Evolutionary conservation across 2,797 vertebrate genomes (phyloP).

Genomic region (Poeciliopsis turneri): DNA sequence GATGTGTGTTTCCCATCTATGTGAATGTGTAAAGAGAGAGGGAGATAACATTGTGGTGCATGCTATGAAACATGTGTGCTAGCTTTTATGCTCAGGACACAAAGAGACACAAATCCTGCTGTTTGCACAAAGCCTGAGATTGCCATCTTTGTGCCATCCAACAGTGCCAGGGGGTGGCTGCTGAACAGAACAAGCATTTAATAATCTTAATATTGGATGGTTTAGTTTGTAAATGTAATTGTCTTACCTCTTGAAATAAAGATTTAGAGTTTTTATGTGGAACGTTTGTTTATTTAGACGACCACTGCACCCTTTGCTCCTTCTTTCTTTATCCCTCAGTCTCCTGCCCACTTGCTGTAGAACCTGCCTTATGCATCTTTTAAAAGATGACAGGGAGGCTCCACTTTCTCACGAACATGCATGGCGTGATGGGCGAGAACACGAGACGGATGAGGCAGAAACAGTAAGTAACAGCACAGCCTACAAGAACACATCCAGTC

Average conservation of each 20-base stretch:
- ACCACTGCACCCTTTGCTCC: conserved; percentile 7
- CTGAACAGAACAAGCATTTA: conserved; percentile 34
- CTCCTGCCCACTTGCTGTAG: conserved; percentile 29
- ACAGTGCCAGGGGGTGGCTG: conserved; percentile 24
- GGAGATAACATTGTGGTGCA: conserved; percentile 28
- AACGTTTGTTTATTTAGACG: conserved; percentile 21
- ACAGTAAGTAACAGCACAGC: conserved; percentile 38
- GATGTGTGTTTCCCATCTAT: conserved; percentile 2
- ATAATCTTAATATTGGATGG: conserved; percentile 26
- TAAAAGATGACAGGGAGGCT: conserved; percentile 77
- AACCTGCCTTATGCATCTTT: conserved; percentile 77
- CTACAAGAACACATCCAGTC: conserved; percentile 31
- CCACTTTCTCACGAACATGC: conserved; percentile 71
- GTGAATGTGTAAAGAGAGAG: not conserved
- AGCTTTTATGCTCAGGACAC: conserved; percentile 39
- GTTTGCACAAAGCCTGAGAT: conserved; percentile 16
- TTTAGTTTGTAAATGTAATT: too few relatives aligned
- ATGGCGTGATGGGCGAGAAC: conserved; percentile 55
- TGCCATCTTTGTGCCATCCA: conserved; percentile 42
- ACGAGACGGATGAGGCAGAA: conserved; percentile 49
- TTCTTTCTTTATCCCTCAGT: conserved; percentile 35
- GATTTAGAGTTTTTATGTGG: conserved; percentile 23
- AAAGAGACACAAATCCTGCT: conserved; percentile 26
- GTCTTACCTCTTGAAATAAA: not conserved
- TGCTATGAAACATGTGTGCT: conserved; percentile 31